Base-by-base conservation (phyloP, 2,797 vertebrate species). In the Pyrocephalus nanus region DNA sequence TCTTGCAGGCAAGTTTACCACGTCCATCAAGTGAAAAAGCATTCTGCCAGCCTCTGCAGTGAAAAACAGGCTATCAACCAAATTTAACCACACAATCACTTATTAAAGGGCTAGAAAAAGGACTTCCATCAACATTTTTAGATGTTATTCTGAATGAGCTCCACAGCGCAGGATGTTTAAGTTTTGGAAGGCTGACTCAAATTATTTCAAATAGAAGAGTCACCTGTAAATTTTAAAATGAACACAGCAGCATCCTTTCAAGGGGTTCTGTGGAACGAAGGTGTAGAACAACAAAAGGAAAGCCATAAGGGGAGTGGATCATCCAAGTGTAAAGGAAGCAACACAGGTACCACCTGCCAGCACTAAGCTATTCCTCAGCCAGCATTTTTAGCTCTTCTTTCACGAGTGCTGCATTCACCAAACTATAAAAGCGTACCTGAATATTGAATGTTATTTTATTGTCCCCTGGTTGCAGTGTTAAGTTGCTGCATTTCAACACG, bases 361-460 rank as follows among this genome's bases (percentile, higher is more conserved):
- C 65, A 45, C 54, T 8, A 20, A 0, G 3, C 34, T 47, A 27
- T 38, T 82, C 47, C 58, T 55, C 40, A 62, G n/a, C 22, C 75
- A 88, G 6, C 12, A 40, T 12, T 86, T 64, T 81, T 12, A 69
- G 1, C 7, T 67, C 4, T 26, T 40, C 61, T 58, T 17, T 51
- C 66, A 40, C 0, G 0, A 87, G 50, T 3, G 20, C 69, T 36
- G 26, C 26, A 25, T 51, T 13, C 12, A 34, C 40, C 47, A 60
- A 53, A 18, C 64, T 29, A 6, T 19, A 42, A 85, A 67, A 84
- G 80, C 97, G 23, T 96, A 99, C 99, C 87, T 99, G 98, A 55
- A 99, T 99, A 34, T 55, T 98, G 96, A 99, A 99, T 1, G 96
- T 81, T 73, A 99, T 88, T 95, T 94, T 98, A 97, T 99, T 99